These are phyloP conservation scores for Leucophenga varia DNA, from an alignment of 1,140 invertebrate species.

Conservation along the genomic window DNA sequence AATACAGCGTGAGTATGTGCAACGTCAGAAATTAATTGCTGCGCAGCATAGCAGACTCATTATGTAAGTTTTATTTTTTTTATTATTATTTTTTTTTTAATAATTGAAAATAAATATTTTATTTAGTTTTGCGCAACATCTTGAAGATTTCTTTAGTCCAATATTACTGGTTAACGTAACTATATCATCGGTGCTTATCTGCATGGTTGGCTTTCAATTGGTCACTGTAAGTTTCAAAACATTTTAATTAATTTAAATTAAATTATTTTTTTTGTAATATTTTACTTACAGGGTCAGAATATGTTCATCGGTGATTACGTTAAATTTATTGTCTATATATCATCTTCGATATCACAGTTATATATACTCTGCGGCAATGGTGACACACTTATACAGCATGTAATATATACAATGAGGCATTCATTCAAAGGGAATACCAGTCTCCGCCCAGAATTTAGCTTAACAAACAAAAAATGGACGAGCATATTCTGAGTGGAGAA, in stretches of 20 bases:
- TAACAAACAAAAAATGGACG: no score
- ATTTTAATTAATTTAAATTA: background rate
- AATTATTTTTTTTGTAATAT: background rate
- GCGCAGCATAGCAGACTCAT: constrained; percentile 37
- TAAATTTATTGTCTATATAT: constrained; percentile 47
- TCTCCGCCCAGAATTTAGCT: no score
- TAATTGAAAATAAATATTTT: no score
- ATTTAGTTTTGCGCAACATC: constrained; percentile 33
- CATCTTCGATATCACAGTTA: constrained; percentile 39
- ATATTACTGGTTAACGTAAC: constrained; percentile 43
- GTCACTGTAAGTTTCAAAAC: constrained; percentile 32
- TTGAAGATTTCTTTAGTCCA: constrained; percentile 52
- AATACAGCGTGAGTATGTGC: constrained; percentile 7
- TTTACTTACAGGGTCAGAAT: constrained; percentile 27
- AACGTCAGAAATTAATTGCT: constrained; percentile 21
- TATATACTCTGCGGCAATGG: constrained; percentile 49
- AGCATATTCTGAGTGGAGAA: no score
- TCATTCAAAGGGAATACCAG: no score
- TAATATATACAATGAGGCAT: no score
- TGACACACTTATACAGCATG: constrained; percentile 40
- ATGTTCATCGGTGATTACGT: constrained; percentile 50
- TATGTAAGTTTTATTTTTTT: constrained; percentile 18
- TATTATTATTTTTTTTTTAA: no score
- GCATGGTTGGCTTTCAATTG: constrained; percentile 54
- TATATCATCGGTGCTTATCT: constrained; percentile 48